Conservation (phyloP, 2,797 vertebrate genomes). For the Austrolebias charrua region DNA sequence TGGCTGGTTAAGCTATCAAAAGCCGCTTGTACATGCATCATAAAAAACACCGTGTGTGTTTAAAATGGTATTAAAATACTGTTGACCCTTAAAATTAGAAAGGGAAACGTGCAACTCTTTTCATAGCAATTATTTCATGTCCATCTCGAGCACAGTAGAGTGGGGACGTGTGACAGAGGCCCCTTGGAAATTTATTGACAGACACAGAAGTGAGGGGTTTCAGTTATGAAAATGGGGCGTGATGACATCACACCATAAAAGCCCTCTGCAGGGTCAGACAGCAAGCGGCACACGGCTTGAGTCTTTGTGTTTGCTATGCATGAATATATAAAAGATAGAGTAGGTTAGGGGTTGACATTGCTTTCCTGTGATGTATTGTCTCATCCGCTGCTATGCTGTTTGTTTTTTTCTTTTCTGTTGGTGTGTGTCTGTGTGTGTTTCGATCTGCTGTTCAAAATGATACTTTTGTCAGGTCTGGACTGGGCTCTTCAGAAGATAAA, state of each 20-base stretch:
- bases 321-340: conserved; percentile 69
- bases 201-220: conserved; percentile 70
- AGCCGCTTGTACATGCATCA: conserved; percentile 93
- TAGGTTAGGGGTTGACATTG: conserved; percentile 70
- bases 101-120: conserved; percentile 86
- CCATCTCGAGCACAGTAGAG: conserved; percentile 77
- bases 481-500: conserved; percentile 4
- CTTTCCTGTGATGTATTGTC: conserved; percentile 73
- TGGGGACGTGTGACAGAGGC: conserved; percentile 62
- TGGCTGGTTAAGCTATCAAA: conserved; percentile 99
- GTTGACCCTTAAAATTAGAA: conserved; percentile 94
- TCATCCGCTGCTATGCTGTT: conserved; percentile 48
- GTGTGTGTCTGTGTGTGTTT: not conserved
- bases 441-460: conserved; percentile 23
- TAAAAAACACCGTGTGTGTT: conserved; percentile 94
- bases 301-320: conserved; percentile 75
- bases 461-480: conserved; percentile 10
- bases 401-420: not conserved
- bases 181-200: conserved; percentile 81
- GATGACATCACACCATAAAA: conserved; percentile 81
- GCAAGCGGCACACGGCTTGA: conserved; percentile 46
- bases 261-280: conserved; percentile 63
- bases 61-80: conserved; percentile 94
- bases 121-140: conserved; percentile 87
- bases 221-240: conserved; percentile 79